Percentiles rank a stretch among this genome's conserved stretches.
Evolutionary conservation across 2,888 invertebrate genomes (phyloP).

Genomic region (Gasteruption jaculator): DNA sequence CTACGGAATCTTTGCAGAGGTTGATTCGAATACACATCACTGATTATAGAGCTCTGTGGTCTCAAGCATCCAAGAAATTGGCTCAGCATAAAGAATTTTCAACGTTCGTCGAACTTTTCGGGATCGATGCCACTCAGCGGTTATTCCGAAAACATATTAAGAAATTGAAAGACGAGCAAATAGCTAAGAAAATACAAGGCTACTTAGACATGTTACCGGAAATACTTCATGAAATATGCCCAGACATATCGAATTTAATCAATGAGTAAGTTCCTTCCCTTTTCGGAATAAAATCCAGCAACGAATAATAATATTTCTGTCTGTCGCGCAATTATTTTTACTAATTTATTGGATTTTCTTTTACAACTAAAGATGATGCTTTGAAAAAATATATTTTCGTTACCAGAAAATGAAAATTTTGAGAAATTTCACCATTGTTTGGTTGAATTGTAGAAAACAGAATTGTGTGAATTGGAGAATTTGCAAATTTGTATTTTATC

Average conservation of each 20-base stretch:
- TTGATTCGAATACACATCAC: slow-evolving; percentile 80
- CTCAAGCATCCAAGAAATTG: slow-evolving; percentile 79
- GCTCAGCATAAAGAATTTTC: slow-evolving; percentile 85
- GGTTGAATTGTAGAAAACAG: too few relatives aligned
- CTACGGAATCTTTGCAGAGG: slow-evolving; percentile 85
- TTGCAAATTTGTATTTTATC: too few relatives aligned
- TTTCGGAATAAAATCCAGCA: too few relatives aligned
- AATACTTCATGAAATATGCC: slow-evolving; percentile 72
- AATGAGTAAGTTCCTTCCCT: slow-evolving; percentile 45
- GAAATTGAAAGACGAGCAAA: slow-evolving; percentile 76
- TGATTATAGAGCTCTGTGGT: slow-evolving; percentile 82
- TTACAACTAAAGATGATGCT: too few relatives aligned
- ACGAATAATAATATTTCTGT: too few relatives aligned
- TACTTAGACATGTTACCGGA: slow-evolving; percentile 76
- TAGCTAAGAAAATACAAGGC: slow-evolving; percentile 69
- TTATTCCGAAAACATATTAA: slow-evolving; percentile 76
- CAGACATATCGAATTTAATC: slow-evolving; percentile 59
- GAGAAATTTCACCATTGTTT: too few relatives aligned
- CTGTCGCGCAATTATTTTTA: too few relatives aligned
- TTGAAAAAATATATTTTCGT: too few relatives aligned
- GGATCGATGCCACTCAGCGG: slow-evolving; percentile 76
- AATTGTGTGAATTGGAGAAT: too few relatives aligned
- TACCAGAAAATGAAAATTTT: too few relatives aligned
- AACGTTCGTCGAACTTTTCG: slow-evolving; percentile 85
- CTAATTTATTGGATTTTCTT: too few relatives aligned